phyloP scores from a whole-genome alignment of 2,797 vertebrate species.

The Gorsachius magnificus region DNA sequence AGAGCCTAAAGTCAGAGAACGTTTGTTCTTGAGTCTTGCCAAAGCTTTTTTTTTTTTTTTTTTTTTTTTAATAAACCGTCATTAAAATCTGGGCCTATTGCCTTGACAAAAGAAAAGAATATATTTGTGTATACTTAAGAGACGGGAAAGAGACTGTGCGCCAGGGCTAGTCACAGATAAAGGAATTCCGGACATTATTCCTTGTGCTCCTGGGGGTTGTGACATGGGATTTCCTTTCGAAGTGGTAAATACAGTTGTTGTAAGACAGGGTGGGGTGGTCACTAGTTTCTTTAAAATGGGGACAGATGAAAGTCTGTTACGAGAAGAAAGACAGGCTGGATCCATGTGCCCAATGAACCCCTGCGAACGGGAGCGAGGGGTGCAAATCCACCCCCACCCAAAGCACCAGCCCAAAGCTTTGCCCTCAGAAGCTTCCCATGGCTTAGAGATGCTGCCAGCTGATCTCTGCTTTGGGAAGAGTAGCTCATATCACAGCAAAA shows the following conservation, averaged over 20 bases:
- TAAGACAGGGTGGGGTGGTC: constrained; percentile 6
- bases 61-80: constrained; percentile 39
- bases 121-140: constrained; percentile 65
- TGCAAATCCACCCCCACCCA: background rate
- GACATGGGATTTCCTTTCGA: constrained; percentile 71
- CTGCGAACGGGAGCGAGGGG: background rate
- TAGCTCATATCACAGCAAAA: background rate
- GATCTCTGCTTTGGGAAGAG: background rate
- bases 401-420: background rate
- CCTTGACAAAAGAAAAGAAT: constrained; percentile 62
- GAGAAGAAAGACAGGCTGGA: background rate
- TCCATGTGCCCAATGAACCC: background rate
- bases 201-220: constrained; percentile 58
- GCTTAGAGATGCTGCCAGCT: background rate
- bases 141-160: constrained; percentile 55
- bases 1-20: constrained; percentile 32
- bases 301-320: background rate
- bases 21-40: constrained; percentile 54
- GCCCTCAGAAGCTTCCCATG: background rate
- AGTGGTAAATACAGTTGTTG: constrained; percentile 54
- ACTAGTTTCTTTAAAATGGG: background rate
- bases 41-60: background rate
- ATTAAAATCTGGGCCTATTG: constrained; percentile 48
- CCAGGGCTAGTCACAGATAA: constrained; percentile 67
- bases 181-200: constrained; percentile 77